phyloP scores from a whole-genome alignment of 2,888 invertebrate species.

The Tuta absoluta region DNA sequence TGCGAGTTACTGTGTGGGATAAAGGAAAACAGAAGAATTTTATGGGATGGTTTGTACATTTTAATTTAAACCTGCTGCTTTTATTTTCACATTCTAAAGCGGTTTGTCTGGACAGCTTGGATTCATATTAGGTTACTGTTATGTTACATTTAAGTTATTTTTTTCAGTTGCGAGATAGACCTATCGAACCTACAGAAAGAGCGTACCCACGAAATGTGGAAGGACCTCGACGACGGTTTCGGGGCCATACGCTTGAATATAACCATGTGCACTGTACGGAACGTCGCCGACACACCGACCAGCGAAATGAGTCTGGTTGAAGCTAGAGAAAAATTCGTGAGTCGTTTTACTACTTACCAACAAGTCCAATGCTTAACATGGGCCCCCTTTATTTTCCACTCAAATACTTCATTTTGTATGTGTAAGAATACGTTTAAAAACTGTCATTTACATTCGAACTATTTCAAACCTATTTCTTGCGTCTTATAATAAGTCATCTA shows the following conservation, averaged over 20 bases:
- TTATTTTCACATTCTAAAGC: not conserved
- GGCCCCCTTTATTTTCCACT: no score
- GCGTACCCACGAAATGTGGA: constrained; percentile 68
- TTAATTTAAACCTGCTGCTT: not conserved
- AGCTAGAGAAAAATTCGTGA: constrained; percentile 49
- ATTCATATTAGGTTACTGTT: not conserved
- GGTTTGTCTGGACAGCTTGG: no score
- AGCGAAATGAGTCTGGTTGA: constrained; percentile 25
- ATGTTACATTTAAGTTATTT: not conserved
- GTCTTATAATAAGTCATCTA: no score
- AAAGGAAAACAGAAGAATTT: constrained; percentile 68
- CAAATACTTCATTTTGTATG: not conserved
- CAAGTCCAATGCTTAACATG: no score
- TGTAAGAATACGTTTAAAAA: not conserved
- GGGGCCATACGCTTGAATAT: constrained; percentile 64
- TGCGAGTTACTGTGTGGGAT: constrained; percentile 62
- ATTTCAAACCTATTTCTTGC: no score
- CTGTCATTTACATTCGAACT: not conserved
- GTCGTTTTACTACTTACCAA: no score
- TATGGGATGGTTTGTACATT: constrained; percentile 63
- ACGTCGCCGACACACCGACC: constrained; percentile 16
- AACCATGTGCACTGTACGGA: constrained; percentile 58
- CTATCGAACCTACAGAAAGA: constrained; percentile 58
- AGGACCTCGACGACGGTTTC: constrained; percentile 61
- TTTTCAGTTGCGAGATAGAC: constrained; percentile 62